These are phyloP conservation scores for Datnioides undecimradiatus DNA, from an alignment of 2,113 vertebrate genomes.

Conservation along the genomic window DNA sequence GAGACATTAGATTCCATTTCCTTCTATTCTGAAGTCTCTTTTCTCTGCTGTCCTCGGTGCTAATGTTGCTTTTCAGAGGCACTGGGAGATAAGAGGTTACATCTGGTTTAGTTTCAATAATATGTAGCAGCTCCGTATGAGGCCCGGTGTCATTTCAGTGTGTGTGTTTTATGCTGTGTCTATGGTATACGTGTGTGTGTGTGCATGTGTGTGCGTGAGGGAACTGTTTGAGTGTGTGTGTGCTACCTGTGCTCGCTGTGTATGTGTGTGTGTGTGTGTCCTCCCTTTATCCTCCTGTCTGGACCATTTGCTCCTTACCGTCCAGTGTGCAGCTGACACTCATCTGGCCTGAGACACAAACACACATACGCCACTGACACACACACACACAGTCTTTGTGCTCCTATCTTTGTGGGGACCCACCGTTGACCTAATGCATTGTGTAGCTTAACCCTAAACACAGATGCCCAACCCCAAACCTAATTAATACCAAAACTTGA, in stretches of 20 bases:
- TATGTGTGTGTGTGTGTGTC: neutral
- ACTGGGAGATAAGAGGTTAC: slow-evolving; percentile 91
- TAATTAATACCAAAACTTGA: too few species aligned
- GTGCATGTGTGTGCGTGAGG: neutral
- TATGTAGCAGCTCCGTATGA: slow-evolving; percentile 86
- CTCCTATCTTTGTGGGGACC: too few species aligned
- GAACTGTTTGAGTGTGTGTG: neutral
- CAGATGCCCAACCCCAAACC: too few species aligned
- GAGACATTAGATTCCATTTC: slow-evolving; percentile 63
- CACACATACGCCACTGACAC: neutral
- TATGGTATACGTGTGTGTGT: neutral
- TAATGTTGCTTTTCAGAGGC: slow-evolving; percentile 90
- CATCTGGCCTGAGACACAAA: slow-evolving; percentile 78
- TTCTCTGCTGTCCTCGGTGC: slow-evolving; percentile 85
- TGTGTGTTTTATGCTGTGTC: slow-evolving; percentile 11
- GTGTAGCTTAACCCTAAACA: too few species aligned
- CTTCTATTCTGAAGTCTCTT: slow-evolving; percentile 84
- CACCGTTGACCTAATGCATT: too few species aligned
- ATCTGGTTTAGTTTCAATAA: slow-evolving; percentile 94
- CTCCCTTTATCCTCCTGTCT: slow-evolving; percentile 82
- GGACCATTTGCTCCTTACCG: slow-evolving; percentile 86
- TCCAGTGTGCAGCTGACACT: slow-evolving; percentile 90
- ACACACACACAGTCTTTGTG: too few species aligned
- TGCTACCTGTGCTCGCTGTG: slow-evolving; percentile 23
- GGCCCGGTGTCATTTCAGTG: slow-evolving; percentile 80